phyloP scores from a whole-genome alignment of 1,140 invertebrate genomes.

The Aplysia californica region DNA sequence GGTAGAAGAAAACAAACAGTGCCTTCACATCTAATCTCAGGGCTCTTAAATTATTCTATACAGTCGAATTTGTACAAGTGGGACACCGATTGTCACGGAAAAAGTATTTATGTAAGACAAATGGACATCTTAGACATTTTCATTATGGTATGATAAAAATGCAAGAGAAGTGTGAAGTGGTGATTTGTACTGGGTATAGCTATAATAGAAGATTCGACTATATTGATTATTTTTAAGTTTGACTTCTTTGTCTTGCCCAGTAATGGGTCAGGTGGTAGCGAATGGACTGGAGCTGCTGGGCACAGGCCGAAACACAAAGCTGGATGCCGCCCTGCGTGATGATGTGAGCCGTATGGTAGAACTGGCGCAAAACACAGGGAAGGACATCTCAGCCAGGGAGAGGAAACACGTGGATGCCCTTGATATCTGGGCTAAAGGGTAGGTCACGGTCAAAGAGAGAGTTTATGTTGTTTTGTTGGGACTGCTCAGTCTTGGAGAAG shows the following conservation, averaged over 20 bases:
- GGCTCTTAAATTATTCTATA: too few relatives aligned
- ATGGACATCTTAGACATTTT: too few relatives aligned
- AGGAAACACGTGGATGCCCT: constrained; percentile 70
- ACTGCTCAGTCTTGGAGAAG: background rate
- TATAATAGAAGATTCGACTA: too few relatives aligned
- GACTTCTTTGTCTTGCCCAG: constrained; percentile 47
- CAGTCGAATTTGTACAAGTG: too few relatives aligned
- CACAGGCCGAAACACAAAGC: constrained; percentile 58
- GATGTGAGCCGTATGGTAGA: constrained; percentile 59
- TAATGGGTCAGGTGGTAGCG: constrained; percentile 69
- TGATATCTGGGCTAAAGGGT: constrained; percentile 68
- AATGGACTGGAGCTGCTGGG: constrained; percentile 69
- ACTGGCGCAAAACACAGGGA: constrained; percentile 44
- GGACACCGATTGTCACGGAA: too few relatives aligned
- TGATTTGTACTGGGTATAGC: too few relatives aligned
- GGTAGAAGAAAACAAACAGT: too few relatives aligned
- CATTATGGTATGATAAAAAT: too few relatives aligned
- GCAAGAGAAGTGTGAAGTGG: too few relatives aligned
- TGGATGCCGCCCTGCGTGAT: constrained; percentile 57
- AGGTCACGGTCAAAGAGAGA: constrained; percentile 19
- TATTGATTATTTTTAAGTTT: background rate
- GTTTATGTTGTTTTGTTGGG: background rate
- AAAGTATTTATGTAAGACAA: too few relatives aligned
- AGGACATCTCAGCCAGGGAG: constrained; percentile 61
- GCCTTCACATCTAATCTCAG: too few relatives aligned